These are phyloP conservation scores for Tyrannus savana DNA, from an alignment of 2,113 vertebrate species.

Conservation along the genomic window DNA sequence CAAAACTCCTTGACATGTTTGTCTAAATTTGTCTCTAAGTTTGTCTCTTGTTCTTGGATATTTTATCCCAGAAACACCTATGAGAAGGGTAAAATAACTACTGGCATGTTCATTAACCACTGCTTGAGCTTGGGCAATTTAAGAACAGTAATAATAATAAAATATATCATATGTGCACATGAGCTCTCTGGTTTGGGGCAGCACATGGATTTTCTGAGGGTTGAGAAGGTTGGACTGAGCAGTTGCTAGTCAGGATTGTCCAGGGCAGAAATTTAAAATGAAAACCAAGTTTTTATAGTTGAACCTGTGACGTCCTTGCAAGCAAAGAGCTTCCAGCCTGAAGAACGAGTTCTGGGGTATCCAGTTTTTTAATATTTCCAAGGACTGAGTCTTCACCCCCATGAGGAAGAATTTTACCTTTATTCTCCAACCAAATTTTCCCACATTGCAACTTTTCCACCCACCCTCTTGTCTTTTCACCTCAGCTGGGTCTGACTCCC, in stretches of 20 bases:
- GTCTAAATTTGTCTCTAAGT: not conserved
- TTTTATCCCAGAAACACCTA: not conserved
- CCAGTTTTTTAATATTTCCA: no score
- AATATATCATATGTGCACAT: rapidly evolving
- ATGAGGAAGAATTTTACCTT: not conserved
- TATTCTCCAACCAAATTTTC: not conserved
- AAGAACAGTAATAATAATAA: not conserved
- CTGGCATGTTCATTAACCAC: not conserved
- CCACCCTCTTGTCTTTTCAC: not conserved
- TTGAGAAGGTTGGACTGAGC: not conserved
- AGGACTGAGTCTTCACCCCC: not conserved
- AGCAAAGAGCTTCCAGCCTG: not conserved
- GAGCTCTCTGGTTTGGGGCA: not conserved
- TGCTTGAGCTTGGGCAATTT: not conserved
- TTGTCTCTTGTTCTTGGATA: not conserved
- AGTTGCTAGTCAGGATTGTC: not conserved
- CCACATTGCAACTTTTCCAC: not conserved
- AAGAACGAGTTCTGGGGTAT: not conserved
- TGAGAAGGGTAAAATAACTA: not conserved
- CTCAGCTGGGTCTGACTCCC: no score
- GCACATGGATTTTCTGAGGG: rapidly evolving
- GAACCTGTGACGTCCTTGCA: not conserved
- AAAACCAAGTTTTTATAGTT: not conserved
- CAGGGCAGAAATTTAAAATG: not conserved
- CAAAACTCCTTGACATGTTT: not conserved